Evolutionary conservation across 2,113 vertebrate species (phyloP), one percentile per base, ranked within the genome.

Genomic region (Zapus hudsonius): DNA sequence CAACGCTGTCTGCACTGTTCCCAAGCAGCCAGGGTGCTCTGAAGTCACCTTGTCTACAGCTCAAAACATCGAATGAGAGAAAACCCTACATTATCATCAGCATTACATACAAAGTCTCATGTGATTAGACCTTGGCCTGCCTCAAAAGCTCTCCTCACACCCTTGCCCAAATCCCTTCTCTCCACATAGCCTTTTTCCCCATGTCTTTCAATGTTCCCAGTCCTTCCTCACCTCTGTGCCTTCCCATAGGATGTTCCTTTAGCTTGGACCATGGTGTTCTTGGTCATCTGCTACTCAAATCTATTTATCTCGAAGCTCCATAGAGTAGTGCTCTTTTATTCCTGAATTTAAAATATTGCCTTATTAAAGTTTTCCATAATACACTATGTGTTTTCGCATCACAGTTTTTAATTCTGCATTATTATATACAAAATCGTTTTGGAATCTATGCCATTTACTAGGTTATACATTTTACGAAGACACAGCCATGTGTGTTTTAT

Each of bases 351-450:
- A 89, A 74, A 38, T 36, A 9, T 33, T 55, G n/a, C 27, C 59
- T 87, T 33, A 33, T 70, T 73, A 44, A 38, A 20, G 2, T 64
- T n/a, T 89, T 27, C 72, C 25, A 38, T 67, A 80, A 89, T 36
- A 75, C 59, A 40, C 42, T 64, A 16, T n/a, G 47, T 40, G n/a
- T n/a, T 55, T 93, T 55, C 59, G 52, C 52, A 55, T 38, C 16
- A 81, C 12, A 57, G 75, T 78, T 52, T 16, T 57, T 76, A 76
- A 90, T 72, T 87, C 79, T 78, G 52, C n/a, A 27, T 67, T 81
- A 82, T 63, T 36, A 64, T 11, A 55, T 33, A 12, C 33, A 42
- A 38, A 67, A 72, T 47, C 73, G 82, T 79, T 72, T 92, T 82
- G 40, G 33, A 40, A 42, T 64, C 86, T 90, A 29, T 82, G 12